These are phyloP conservation scores for Orycteropus afer DNA, from an alignment of 2,113 vertebrate genomes.

Conservation along the genomic window DNA sequence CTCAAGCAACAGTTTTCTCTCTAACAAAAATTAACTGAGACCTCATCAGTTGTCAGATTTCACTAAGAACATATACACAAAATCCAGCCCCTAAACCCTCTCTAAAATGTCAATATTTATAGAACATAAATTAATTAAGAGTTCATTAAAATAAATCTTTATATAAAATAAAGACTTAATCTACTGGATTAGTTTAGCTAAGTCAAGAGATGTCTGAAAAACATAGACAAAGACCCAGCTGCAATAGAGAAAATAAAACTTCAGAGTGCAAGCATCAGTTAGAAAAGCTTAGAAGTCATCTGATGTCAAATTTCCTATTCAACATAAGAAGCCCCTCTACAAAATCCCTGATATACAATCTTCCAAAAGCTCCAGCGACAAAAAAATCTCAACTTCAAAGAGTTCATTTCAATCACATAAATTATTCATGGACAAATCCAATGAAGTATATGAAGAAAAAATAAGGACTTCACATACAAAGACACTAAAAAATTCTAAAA, in stretches of 20 bases:
- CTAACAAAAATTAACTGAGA: not conserved
- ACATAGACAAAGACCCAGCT: not conserved
- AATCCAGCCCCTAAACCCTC: not conserved
- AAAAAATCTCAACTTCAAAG: not conserved
- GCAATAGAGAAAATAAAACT: not conserved
- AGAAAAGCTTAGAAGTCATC: not conserved
- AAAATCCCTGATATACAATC: not conserved
- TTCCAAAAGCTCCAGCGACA: not conserved
- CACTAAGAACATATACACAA: not conserved
- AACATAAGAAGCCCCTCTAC: not conserved
- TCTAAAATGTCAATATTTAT: conserved; percentile 5
- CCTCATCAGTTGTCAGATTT: not conserved
- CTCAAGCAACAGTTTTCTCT: not conserved
- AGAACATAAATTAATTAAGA: conserved; percentile 15
- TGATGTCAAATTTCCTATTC: not conserved
- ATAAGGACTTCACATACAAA: not conserved
- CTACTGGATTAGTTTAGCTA: no score
- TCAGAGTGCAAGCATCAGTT: not conserved
- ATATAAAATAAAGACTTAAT: no score
- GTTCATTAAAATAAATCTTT: not conserved
- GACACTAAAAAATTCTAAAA: not conserved
- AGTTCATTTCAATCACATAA: not conserved
- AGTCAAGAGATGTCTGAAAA: conserved; percentile 22
- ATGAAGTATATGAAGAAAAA: conserved; percentile 26
- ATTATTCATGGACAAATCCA: not conserved